Evolutionary conservation across 2,113 vertebrate genomes (phyloP).

Genomic region (Gadus chalcogrammus): DNA sequence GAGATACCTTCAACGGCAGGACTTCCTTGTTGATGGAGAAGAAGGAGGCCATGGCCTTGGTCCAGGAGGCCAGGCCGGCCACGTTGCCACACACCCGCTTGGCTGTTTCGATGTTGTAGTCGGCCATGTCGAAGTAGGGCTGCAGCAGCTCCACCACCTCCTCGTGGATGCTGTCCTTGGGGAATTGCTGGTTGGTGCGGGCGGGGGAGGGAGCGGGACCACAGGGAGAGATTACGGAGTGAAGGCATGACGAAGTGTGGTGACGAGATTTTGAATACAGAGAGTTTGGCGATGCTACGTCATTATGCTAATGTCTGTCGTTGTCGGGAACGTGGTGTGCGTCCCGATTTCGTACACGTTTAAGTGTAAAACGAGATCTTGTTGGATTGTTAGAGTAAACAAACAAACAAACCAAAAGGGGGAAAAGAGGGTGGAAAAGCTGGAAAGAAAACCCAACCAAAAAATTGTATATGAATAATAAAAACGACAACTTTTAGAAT

Average conservation of each 20-base stretch:
- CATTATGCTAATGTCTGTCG: too few relatives aligned
- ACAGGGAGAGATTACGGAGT: background rate
- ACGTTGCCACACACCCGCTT: slow-evolving; percentile 91
- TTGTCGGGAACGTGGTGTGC: too few relatives aligned
- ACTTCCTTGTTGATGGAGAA: slow-evolving; percentile 97
- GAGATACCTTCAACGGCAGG: slow-evolving; percentile 88
- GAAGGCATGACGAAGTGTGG: too few relatives aligned
- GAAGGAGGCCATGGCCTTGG: slow-evolving; percentile 92
- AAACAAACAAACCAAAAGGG: too few relatives aligned
- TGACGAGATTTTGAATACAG: too few relatives aligned
- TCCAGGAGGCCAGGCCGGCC: slow-evolving; percentile 94
- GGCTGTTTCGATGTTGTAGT: slow-evolving; percentile 95
- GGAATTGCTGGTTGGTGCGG: slow-evolving; percentile 82
- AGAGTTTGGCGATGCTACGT: too few relatives aligned
- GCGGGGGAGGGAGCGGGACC: background rate
- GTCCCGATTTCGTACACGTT: too few relatives aligned
- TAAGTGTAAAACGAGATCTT: too few relatives aligned
- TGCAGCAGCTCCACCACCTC: slow-evolving; percentile 89
- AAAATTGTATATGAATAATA: too few relatives aligned
- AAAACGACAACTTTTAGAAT: too few relatives aligned
- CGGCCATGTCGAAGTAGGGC: slow-evolving; percentile 92
- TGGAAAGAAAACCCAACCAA: too few relatives aligned
- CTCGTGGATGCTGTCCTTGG: slow-evolving; percentile 92
- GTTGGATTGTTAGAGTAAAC: too few relatives aligned
- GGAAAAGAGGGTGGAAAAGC: background rate